Base-by-base conservation (phyloP, 35 echinoderm and acorn worm genomes). In the Holothuria glaberrima region DNA sequence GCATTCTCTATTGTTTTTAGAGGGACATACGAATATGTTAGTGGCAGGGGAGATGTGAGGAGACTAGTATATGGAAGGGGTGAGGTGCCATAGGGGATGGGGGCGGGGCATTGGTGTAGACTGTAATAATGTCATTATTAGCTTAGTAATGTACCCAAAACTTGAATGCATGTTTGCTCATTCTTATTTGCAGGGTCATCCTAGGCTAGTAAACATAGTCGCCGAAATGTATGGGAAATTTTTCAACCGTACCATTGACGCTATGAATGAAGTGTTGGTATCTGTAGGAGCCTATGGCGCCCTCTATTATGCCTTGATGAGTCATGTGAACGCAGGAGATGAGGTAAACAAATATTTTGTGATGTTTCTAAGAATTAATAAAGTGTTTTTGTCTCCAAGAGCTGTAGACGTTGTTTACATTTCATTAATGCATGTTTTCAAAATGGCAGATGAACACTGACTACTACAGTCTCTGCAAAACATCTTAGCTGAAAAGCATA, bases 271-370 rank as follows among this genome's bases (percentile, higher is more conserved):
- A 4, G 83, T 94, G 21, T 32, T 98, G 59, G 93, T 94, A 0
- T 91, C 94, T 4, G 88, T 92, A 2, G 93, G 93, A 36, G 93
- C 93, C 14, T 95, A 92, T 52, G 86, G 68, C 6, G 91, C 95
- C 17, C 93, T 98, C 18, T 98, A 92, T 33, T 92, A 92, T 75
- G 64, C 82, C 48, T 79, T 98, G 30, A 92, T 95, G 90, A 89
- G 93, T 44, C 88, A 92, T 22, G 67, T 98, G 13, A 92, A 92
- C 69, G 90, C 93, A 65, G 96, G 96, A 14, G 96, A 98, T 98
- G 96, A 98, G 93, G 96, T 94, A 87, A 25, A 38, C 18, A 50
- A 54, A 25, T 20, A 31, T 48, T 54, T 54, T 14, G 16, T 54
- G 5, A 5, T 17, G 50, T 54, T 17, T 54, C 16, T 54, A 54